Percentiles rank a stretch among this genome's conserved stretches.
These are phyloP conservation scores for Manis javanica DNA, from an alignment of 2,797 vertebrate species.

Conservation along the genomic window DNA sequence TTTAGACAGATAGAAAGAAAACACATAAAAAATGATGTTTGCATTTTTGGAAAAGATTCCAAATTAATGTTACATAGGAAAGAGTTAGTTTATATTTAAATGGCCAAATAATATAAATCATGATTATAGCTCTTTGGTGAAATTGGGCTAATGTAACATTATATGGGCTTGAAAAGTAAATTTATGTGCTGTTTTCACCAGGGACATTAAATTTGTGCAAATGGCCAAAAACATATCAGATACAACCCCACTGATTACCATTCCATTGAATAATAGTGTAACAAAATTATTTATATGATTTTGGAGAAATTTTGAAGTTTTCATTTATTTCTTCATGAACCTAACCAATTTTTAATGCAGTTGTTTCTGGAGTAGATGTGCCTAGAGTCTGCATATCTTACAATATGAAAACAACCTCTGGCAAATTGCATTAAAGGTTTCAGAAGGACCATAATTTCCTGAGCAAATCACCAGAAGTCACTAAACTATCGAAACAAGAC, in stretches of 20 bases:
- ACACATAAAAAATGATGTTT: not conserved
- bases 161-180: not conserved
- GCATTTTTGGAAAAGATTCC: not conserved
- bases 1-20: not conserved
- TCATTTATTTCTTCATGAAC: not conserved
- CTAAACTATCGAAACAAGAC: not conserved
- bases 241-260: not conserved
- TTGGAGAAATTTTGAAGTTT: not conserved
- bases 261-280: not conserved
- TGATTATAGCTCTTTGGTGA: not conserved
- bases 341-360: not conserved
- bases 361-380: not conserved
- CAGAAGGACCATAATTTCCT: not conserved
- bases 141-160: not conserved
- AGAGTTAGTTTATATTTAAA: not conserved
- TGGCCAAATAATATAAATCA: not conserved
- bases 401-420: not conserved
- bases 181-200: not conserved
- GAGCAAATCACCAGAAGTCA: not conserved
- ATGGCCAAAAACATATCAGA: not conserved
- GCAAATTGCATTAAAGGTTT: not conserved
- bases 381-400: not conserved
- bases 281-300: not conserved
- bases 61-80: not conserved
- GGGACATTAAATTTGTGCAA: constrained; percentile 8